phyloP scores from a whole-genome alignment of 2,888 invertebrate species.

The Cryptophagus acutangulus region DNA sequence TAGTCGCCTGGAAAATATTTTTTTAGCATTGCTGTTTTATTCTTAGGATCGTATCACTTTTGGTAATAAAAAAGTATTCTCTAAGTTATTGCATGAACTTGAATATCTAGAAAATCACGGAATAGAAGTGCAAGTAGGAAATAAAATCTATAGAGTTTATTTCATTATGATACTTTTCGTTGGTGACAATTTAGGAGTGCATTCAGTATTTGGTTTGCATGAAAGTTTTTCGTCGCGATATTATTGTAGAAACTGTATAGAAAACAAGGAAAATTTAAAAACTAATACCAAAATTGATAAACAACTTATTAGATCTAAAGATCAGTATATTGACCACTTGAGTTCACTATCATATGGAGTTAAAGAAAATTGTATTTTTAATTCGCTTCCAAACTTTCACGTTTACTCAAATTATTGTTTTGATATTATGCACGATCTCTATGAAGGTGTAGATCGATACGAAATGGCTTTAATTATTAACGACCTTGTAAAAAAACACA shows the following conservation, averaged over 20 bases:
- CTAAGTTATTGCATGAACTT: neutral
- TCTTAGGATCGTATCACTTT: neutral
- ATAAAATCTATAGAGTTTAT: neutral
- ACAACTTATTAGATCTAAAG: too few species aligned
- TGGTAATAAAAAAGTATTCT: neutral
- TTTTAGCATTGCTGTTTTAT: conserved; percentile 3
- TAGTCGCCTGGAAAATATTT: conserved; percentile 2
- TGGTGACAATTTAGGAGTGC: too few species aligned
- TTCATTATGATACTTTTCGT: too few species aligned
- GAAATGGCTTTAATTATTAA: conserved; percentile 18
- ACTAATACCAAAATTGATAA: too few species aligned
- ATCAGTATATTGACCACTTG: conserved; percentile 9
- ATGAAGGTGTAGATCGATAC: conserved; percentile 21
- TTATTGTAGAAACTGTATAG: too few species aligned
- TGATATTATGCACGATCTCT: conserved; percentile 23
- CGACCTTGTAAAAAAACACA: conserved; percentile 10
- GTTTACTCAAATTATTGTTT: conserved; percentile 12
- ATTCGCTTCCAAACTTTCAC: conserved; percentile 17
- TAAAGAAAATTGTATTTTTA: conserved; percentile 17
- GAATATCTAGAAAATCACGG: neutral
- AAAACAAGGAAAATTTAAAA: too few species aligned
- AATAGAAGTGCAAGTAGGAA: neutral
- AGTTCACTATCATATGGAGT: conserved; percentile 11
- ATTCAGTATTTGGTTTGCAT: too few species aligned
- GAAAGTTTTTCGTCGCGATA: too few species aligned